phyloP scores from a whole-genome alignment of 2,797 vertebrate genomes.

The Falco peregrinus region DNA sequence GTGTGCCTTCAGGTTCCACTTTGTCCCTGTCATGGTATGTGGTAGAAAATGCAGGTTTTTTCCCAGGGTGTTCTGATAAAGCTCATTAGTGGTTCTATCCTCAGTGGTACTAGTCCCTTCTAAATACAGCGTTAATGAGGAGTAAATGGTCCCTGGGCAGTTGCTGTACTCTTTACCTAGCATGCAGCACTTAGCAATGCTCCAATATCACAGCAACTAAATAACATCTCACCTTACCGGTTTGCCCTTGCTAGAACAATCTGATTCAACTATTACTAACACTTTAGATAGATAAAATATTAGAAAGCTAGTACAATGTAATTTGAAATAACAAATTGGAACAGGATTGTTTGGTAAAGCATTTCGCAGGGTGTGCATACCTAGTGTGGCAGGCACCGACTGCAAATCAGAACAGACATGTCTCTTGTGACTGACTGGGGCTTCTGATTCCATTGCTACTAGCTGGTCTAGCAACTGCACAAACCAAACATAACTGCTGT shows the following conservation, averaged over 20 bases:
- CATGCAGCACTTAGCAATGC: neutral
- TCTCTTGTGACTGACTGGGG: neutral
- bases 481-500: neutral
- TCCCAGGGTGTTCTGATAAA: neutral
- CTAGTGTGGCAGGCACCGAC: neutral
- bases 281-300: neutral
- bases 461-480: neutral
- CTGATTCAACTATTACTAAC: neutral
- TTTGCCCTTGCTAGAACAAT: neutral
- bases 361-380: neutral
- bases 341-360: neutral
- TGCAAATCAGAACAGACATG: neutral
- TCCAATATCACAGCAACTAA: neutral
- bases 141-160: neutral
- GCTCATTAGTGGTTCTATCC: neutral
- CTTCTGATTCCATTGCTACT: neutral
- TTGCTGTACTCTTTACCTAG: neutral
- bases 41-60: neutral
- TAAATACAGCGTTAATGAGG: neutral
- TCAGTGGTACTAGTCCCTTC: neutral
- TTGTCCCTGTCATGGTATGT: neutral
- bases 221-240: rapidly evolving
- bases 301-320: neutral
- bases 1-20: neutral
- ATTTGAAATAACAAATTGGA: neutral